Percentiles rank a stretch among this genome's conserved stretches.
Conservation (phyloP, 2,797 vertebrate species). For the Oreonectes daqikongensis region DNA sequence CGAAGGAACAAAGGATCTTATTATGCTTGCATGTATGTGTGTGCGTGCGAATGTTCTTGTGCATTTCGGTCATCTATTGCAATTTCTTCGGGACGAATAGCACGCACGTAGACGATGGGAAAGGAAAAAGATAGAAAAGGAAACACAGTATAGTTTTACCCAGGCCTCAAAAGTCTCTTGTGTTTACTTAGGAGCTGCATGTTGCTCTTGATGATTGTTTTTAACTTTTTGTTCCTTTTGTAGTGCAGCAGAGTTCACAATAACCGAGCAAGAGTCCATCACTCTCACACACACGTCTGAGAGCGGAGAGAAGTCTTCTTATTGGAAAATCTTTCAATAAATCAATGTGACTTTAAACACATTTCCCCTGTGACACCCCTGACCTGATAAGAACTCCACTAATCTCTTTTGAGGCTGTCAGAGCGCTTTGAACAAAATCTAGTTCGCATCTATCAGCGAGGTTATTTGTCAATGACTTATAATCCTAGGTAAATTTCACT, state of each 20-base stretch:
- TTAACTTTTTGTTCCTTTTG: conserved; percentile 43
- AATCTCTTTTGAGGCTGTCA: conserved; percentile 87
- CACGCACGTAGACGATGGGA: conserved; percentile 43
- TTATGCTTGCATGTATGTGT: conserved; percentile 69
- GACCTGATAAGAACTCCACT: conserved; percentile 86
- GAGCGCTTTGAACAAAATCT: conserved; percentile 87
- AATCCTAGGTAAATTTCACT: conserved; percentile 86
- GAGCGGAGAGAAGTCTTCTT: conserved; percentile 80
- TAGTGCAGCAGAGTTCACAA: conserved; percentile 51
- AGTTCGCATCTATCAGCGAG: conserved; percentile 86
- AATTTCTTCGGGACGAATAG: conserved; percentile 59
- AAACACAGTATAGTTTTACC: conserved; percentile 59
- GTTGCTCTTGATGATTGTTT: conserved; percentile 49
- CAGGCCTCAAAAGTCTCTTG: conserved; percentile 59
- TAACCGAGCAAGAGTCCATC: conserved; percentile 35
- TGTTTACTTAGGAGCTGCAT: conserved; percentile 68
- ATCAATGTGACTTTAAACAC: conserved; percentile 88
- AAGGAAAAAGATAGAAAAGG: conserved; percentile 58
- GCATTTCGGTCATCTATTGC: conserved; percentile 35
- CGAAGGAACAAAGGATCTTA: conserved; percentile 78
- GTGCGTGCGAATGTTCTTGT: conserved; percentile 39
- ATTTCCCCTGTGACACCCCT: conserved; percentile 82
- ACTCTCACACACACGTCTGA: conserved; percentile 61
- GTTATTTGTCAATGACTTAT: conserved; percentile 88
- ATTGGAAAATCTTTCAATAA: conserved; percentile 89